These are phyloP conservation scores for Gymnorhina tibicen DNA, from an alignment of 2,113 vertebrate genomes.

Conservation along the genomic window DNA sequence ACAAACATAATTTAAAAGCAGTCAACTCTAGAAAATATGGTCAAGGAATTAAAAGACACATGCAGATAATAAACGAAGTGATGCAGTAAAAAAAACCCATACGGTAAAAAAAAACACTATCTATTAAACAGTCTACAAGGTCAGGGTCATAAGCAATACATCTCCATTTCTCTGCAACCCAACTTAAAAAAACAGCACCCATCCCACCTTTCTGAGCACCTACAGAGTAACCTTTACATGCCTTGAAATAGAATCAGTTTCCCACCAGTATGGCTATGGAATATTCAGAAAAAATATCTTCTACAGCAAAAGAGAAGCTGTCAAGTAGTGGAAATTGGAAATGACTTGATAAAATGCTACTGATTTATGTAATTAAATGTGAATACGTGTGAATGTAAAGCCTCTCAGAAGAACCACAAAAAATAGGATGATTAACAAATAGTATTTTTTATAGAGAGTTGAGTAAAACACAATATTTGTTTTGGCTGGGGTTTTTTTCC, in stretches of 20 bases:
- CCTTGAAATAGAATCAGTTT: background rate
- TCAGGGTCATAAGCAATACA: background rate
- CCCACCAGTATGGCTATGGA: background rate
- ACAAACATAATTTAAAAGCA: background rate
- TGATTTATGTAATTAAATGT: background rate
- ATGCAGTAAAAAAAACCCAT: background rate
- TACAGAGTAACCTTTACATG: background rate
- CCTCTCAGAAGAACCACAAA: background rate
- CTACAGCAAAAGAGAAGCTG: background rate
- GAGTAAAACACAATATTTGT: background rate
- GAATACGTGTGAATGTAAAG: background rate
- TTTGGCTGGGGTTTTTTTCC: fast-evolving
- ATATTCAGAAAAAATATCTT: background rate
- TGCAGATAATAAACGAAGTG: background rate
- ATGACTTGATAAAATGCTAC: background rate
- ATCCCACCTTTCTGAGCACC: background rate
- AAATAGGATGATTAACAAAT: background rate
- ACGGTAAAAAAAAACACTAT: background rate
- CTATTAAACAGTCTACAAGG: background rate
- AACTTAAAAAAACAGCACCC: background rate
- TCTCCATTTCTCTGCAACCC: background rate
- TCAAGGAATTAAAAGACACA: background rate
- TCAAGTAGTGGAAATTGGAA: background rate
- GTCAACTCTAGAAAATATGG: background rate
- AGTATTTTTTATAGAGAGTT: background rate